phyloP scores from a whole-genome alignment of 2,888 invertebrate species.

The Cataglyphis altisquamis region DNA sequence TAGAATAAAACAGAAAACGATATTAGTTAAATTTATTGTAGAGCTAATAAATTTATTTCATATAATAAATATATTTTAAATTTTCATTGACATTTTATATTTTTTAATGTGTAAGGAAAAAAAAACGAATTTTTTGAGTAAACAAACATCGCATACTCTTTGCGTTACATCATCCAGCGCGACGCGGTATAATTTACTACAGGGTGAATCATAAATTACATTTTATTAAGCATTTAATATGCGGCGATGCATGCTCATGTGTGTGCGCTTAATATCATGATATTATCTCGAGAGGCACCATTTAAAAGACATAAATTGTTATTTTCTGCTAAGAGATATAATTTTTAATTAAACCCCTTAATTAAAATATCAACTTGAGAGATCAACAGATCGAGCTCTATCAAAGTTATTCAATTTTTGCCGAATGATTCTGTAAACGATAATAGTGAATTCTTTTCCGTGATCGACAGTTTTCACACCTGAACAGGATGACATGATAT shows the following conservation, averaged over 20 bases:
- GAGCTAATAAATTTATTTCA: background rate
- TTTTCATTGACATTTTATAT: background rate
- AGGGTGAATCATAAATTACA: slow-evolving; percentile 1
- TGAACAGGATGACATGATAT: slow-evolving; percentile 39
- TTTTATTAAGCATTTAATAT: slow-evolving; percentile 20
- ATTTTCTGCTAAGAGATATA: slow-evolving; percentile 15
- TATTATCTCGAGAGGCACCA: slow-evolving; percentile 29
- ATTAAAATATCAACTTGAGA: background rate
- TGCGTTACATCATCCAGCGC: background rate
- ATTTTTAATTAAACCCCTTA: slow-evolving; percentile 28
- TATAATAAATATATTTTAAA: no score
- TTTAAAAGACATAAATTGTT: slow-evolving; percentile 29
- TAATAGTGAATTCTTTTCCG: slow-evolving; percentile 45
- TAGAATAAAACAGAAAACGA: background rate
- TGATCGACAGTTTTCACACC: slow-evolving; percentile 42
- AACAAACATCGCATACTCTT: background rate
- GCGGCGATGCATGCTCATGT: background rate
- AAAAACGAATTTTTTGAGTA: background rate
- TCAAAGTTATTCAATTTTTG: slow-evolving; percentile 42
- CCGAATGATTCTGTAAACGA: background rate
- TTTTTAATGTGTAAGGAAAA: background rate
- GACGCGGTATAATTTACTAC: background rate
- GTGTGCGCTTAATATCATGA: background rate
- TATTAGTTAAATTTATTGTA: background rate
- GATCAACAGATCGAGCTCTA: background rate